These are phyloP conservation scores for Oceanites oceanicus DNA, from an alignment of 2,113 vertebrate genomes.

Conservation along the genomic window DNA sequence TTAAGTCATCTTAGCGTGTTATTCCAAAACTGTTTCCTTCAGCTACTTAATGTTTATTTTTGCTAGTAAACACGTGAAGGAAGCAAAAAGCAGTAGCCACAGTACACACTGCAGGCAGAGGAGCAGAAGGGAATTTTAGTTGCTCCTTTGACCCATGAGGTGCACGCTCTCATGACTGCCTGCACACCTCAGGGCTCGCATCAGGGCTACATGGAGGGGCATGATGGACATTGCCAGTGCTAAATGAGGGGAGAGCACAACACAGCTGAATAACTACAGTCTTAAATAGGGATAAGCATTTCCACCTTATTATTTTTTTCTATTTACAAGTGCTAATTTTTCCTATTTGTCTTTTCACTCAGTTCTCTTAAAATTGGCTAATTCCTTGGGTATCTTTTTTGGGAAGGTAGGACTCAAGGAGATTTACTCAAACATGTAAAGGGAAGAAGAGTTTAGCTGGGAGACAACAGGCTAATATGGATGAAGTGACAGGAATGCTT, in stretches of 20 bases:
- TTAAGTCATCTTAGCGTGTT: background rate
- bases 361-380: background rate
- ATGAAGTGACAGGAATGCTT: background rate
- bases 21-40: background rate
- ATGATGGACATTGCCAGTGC: fast-evolving
- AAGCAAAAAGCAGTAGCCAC: background rate
- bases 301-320: background rate
- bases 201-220: background rate
- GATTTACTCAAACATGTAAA: background rate
- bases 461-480: background rate
- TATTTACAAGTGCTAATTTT: background rate
- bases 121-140: background rate
- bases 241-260: background rate
- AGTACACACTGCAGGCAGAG: background rate
- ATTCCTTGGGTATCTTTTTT: background rate
- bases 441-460: background rate
- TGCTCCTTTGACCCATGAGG: background rate
- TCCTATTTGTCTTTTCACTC: background rate
- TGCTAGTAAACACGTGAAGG: background rate
- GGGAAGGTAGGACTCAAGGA: background rate
- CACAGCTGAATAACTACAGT: background rate
- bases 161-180: background rate
- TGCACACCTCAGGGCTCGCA: background rate
- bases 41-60: background rate
- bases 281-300: background rate